Evolutionary conservation across 92 coral and sea anemone species (phyloP).

Genomic region (Ricordea florida): DNA sequence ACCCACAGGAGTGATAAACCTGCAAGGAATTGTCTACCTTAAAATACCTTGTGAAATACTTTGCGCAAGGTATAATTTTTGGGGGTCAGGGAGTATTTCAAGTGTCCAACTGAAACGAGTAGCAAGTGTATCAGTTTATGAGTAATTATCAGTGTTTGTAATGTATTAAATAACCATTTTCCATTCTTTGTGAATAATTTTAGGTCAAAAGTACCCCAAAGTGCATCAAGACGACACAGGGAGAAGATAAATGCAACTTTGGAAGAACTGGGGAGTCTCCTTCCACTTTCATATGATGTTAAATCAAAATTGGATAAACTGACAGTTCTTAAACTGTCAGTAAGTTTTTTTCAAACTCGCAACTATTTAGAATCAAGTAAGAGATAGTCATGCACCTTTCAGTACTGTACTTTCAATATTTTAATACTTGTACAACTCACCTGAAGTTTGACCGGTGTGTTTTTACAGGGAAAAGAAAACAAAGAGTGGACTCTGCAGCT

Average conservation of each 20-base stretch:
- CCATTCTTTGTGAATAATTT: too few relatives aligned
- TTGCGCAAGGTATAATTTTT: too few relatives aligned
- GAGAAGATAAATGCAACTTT: constrained; percentile 83
- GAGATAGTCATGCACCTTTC: too few relatives aligned
- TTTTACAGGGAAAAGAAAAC: constrained; percentile 29
- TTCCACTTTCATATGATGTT: constrained; percentile 72
- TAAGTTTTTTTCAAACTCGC: constrained; percentile 84
- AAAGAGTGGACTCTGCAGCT: neutral
- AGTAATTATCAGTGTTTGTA: too few relatives aligned
- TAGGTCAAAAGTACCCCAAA: constrained; percentile 37
- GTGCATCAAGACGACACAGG: constrained; percentile 83
- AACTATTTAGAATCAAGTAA: constrained; percentile 57
- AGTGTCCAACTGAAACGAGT: too few relatives aligned
- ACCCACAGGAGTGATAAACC: too few relatives aligned
- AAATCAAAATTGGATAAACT: constrained; percentile 76
- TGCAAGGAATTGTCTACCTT: too few relatives aligned
- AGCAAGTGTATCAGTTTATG: too few relatives aligned
- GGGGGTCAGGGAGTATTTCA: too few relatives aligned
- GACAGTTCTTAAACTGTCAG: constrained; percentile 75
- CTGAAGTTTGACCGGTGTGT: neutral
- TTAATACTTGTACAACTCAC: neutral
- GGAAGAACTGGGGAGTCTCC: constrained; percentile 77
- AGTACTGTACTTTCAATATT: neutral
- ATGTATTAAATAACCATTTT: too few relatives aligned
- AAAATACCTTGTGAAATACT: too few relatives aligned